Evolutionary conservation across 92 coral and sea anemone genomes (phyloP), one percentile per base, ranked within the genome.

Genomic region (Phymanthus crucifer): DNA sequence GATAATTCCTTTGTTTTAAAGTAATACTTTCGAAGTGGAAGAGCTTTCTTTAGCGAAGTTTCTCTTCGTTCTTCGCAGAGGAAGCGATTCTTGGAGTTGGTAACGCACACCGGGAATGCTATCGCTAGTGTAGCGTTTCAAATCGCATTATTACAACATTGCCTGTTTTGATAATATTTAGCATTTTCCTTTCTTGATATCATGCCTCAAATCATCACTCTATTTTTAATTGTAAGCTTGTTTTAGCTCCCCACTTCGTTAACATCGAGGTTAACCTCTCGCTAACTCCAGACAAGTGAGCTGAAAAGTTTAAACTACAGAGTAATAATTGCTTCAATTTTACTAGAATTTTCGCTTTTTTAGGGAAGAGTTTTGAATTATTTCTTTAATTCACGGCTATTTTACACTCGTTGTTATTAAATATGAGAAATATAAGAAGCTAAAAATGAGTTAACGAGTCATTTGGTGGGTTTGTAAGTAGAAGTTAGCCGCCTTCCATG

Each of bases 101-200:
- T 61, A 61, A 61, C 33, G 68, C 68, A 17, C n/a, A 24, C 32
- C 3, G 14, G 29, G 29, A 24, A 61, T 61, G 68, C 68, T 27
- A 61, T 61, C 68, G 35, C 19, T 24, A 61, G 68, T 61, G 68
- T 61, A 61, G 68, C 68, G 68, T 61, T 61, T 61, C 68, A 61
- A 61, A 27, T 61, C 68, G 64, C 64, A 54, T 54, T 54, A 54
- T 54, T 54, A 19, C 64, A 54, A 54, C 64, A 61, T 61, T 10
- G 34, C 33, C 68, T 61, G 68, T 11, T 27, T 61, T n/a, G 12
- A 61, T 61, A 24, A 24, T 61, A 61, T 61, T 27, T 10, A 24
- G 17, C 68, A 11, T 11, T 61, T 3, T 61, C 29, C 68, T 61
- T 61, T 61, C 64, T 33, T 27, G 29, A 61, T 61, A 26, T 61